A percentile compares a stretch with the other conserved stretches of the same genome.
These are phyloP conservation scores for Myiagra hebetior DNA, from an alignment of 2,113 vertebrate genomes.

Conservation along the genomic window DNA sequence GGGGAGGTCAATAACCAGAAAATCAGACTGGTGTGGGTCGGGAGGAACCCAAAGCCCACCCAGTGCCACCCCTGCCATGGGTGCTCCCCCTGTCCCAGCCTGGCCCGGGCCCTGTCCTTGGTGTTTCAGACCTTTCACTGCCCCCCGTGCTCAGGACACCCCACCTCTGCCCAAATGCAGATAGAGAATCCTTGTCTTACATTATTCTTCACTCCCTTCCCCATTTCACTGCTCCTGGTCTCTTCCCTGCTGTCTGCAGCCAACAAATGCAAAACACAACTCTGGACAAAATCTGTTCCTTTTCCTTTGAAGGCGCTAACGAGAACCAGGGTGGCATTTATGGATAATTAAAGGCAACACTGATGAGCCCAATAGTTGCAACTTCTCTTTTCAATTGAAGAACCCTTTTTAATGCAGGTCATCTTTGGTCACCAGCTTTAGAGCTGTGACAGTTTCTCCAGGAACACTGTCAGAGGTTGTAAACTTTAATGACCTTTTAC, in stretches of 20 bases:
- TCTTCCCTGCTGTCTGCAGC: background rate
- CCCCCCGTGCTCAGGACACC: background rate
- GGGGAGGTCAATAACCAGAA: rapidly evolving
- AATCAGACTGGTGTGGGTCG: background rate
- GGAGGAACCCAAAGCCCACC: background rate
- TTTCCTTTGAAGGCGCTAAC: slow-evolving; percentile 24
- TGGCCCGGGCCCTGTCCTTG: background rate
- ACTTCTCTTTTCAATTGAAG: background rate
- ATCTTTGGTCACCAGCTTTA: slow-evolving; percentile 61
- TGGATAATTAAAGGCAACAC: slow-evolving; percentile 55
- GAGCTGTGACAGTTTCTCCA: slow-evolving; percentile 62
- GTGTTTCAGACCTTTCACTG: background rate
- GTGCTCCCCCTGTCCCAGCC: background rate
- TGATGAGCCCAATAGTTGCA: background rate
- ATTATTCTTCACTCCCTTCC: background rate
- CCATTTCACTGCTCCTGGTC: background rate
- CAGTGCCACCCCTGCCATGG: background rate
- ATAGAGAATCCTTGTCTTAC: background rate
- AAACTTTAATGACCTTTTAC: slow-evolving; percentile 68
- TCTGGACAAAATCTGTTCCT: background rate
- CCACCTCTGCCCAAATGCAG: background rate
- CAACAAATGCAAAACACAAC: background rate
- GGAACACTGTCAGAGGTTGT: slow-evolving; percentile 51
- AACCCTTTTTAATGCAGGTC: slow-evolving; percentile 53
- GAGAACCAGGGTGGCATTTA: slow-evolving; percentile 24